Conservation (phyloP, 2,113 vertebrate genomes). For the Galeopterus variegatus region DNA sequence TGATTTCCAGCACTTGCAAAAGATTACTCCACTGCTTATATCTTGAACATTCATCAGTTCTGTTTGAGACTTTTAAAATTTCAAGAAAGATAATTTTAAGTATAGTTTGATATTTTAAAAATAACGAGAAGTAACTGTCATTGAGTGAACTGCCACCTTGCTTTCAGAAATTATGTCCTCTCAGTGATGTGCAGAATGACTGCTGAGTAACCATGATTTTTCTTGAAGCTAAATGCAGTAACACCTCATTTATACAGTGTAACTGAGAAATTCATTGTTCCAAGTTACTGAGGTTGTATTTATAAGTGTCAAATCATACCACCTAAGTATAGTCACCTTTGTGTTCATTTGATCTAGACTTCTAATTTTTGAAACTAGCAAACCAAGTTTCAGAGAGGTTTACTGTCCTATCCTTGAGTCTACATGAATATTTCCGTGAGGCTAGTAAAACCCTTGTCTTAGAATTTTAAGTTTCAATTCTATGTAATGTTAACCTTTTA, state of each 20-base stretch:
- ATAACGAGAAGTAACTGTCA: neutral
- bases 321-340: neutral
- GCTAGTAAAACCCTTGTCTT: neutral
- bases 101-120: slow-evolving; percentile 35
- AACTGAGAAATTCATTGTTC: neutral
- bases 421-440: neutral
- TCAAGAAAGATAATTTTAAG: neutral
- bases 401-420: neutral
- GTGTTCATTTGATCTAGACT: neutral
- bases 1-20: neutral
- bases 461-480: neutral
- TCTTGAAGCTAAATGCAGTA: neutral
- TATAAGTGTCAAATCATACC: neutral
- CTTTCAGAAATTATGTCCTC: neutral
- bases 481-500: neutral
- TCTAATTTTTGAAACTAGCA: neutral
- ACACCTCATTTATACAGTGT: neutral
- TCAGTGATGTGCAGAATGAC: neutral
- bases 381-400: neutral
- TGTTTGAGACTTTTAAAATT: neutral
- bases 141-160: neutral
- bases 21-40: neutral
- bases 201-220: neutral
- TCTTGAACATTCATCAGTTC: neutral
- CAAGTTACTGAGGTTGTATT: neutral